Conservation (phyloP, 2,888 invertebrate species). For the Cephus runcator region DNA sequence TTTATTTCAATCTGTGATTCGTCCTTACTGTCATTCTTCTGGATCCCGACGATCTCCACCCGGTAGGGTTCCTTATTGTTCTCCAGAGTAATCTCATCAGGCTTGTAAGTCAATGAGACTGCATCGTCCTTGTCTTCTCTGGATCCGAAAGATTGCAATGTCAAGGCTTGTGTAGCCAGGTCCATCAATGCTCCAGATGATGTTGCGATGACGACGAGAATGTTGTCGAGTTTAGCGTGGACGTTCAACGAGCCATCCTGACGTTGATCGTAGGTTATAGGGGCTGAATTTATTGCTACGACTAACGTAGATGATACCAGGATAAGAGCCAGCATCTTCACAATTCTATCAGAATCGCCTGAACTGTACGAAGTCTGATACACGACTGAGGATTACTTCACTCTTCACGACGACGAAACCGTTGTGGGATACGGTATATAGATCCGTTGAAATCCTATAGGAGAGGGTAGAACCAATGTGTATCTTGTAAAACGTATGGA, state of each 20-base stretch:
- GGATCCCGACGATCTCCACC: conserved; percentile 32
- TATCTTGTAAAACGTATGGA: not conserved
- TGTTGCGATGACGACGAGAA: conserved; percentile 76
- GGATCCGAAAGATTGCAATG: conserved; percentile 24
- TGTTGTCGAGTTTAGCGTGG: conserved; percentile 79
- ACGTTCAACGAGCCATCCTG: conserved; percentile 83
- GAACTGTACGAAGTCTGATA: conserved; percentile 38
- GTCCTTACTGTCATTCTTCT: conserved; percentile 25
- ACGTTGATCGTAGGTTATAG: conserved; percentile 74
- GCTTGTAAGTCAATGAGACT: not conserved
- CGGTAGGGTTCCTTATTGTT: conserved; percentile 33
- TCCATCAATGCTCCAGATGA: conserved; percentile 58
- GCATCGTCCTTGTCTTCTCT: conserved; percentile 15
- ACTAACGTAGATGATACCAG: not conserved
- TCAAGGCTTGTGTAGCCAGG: conserved; percentile 51
- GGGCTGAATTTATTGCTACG: conserved; percentile 31
- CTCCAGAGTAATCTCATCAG: not conserved
- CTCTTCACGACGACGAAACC: not conserved
- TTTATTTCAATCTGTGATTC: not conserved
- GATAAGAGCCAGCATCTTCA: not conserved
- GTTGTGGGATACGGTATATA: not conserved
- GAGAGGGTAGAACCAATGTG: not conserved
- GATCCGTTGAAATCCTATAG: not conserved
- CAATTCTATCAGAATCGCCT: conserved; percentile 12
- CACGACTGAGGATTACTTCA: conserved; percentile 35